A percentile compares a stretch with the other conserved stretches of the same genome.
These are phyloP conservation scores for Sabatieria punctata DNA, from an alignment of 2,888 invertebrate species.

Conservation along the genomic window DNA sequence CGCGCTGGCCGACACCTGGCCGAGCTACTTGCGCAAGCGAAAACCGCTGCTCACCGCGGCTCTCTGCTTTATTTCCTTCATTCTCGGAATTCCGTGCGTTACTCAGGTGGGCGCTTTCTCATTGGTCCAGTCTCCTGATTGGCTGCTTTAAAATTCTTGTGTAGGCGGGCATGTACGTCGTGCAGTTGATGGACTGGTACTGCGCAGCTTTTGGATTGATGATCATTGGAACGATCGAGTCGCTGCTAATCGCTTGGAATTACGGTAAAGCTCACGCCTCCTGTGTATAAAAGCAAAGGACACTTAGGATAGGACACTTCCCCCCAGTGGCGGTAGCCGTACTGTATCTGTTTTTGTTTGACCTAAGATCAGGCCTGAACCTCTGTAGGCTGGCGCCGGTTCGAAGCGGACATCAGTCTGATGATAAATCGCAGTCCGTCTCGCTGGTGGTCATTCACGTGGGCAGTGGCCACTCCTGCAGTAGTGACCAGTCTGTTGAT, in stretches of 20 bases:
- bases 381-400: conserved; percentile 12
- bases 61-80: conserved; percentile 47
- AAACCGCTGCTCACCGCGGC: conserved; percentile 46
- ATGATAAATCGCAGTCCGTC: conserved; percentile 32
- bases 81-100: conserved; percentile 51
- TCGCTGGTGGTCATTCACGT: conserved; percentile 25
- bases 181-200: conserved; percentile 36
- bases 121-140: too few relatives aligned
- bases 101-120: conserved; percentile 47
- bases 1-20: conserved; percentile 56
- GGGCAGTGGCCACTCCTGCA: conserved; percentile 31
- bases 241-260: conserved; percentile 28
- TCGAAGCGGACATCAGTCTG: conserved; percentile 31
- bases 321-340: too few relatives aligned
- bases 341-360: too few relatives aligned
- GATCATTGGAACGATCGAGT: conserved; percentile 33
- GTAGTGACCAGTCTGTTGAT: conserved; percentile 25
- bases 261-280: conserved; percentile 32
- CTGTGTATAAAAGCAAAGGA: too few relatives aligned
- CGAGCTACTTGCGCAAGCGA: conserved; percentile 38
- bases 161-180: conserved; percentile 34
- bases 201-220: conserved; percentile 34
- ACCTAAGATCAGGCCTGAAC: too few relatives aligned
- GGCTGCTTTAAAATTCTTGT: too few relatives aligned
- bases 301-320: too few relatives aligned